A percentile compares a stretch with the other conserved stretches of the same genome.
Conservation (phyloP, 2,888 invertebrate genomes). For the Phyllotreta cruciferae region DNA sequence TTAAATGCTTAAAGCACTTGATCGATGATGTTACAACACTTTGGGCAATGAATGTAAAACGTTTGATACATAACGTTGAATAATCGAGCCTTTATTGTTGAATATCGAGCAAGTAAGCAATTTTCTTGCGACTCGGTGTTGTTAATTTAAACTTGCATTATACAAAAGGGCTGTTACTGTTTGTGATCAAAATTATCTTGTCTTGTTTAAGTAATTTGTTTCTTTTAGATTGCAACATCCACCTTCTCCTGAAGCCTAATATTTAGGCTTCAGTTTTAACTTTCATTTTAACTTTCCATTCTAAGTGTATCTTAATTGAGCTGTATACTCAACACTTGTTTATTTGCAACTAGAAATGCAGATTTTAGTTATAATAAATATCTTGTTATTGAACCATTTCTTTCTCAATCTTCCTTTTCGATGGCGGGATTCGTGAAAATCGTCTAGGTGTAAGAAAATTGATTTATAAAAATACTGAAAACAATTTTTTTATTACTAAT, state of each 20-base stretch:
- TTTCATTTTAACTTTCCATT: constrained; percentile 9
- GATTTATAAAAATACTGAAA: constrained; percentile 1
- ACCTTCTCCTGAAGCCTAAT: constrained; percentile 45
- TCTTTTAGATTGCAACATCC: constrained; percentile 42
- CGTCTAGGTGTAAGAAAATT: no score
- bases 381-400: constrained; percentile 43
- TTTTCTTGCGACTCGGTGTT: neutral
- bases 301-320: constrained; percentile 27
- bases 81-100: no score
- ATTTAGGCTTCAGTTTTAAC: constrained; percentile 45
- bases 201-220: constrained; percentile 24
- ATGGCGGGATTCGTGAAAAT: neutral
- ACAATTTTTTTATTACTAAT: constrained; percentile 14
- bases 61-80: neutral
- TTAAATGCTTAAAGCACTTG: constrained; percentile 7
- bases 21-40: neutral
- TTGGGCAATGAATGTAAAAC: neutral
- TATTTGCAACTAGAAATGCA: constrained; percentile 47
- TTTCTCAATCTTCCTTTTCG: constrained; percentile 5
- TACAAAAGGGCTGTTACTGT: neutral
- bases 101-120: no score
- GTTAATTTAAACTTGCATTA: neutral
- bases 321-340: constrained; percentile 48
- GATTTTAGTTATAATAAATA: constrained; percentile 44
- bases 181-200: constrained; percentile 6